Evolutionary conservation across 2,888 invertebrate genomes (phyloP).

Genomic region (Ornithoptera alexandrae): DNA sequence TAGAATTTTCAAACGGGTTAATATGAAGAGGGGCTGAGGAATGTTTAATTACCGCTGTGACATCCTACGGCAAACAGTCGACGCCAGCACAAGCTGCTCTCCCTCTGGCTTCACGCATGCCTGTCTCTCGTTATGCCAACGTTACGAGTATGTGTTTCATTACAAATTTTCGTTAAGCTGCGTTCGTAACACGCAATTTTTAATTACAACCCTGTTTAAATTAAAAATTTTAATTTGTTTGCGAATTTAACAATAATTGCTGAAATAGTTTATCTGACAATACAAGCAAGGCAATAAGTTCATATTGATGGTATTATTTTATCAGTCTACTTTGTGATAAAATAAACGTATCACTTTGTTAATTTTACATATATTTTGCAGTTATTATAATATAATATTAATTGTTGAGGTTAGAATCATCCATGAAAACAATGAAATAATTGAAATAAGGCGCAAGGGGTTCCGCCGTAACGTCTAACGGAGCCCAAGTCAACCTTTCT

Average conservation of each 20-base stretch:
- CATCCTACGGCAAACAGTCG: slow-evolving; percentile 51
- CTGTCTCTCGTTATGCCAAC: slow-evolving; percentile 31
- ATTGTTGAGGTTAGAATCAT: no score
- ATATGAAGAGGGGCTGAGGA: slow-evolving; percentile 62
- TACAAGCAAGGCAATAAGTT: no score
- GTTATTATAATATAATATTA: no score
- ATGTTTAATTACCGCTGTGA: slow-evolving; percentile 72
- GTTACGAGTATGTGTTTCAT: slow-evolving; percentile 28
- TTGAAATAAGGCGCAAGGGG: no score
- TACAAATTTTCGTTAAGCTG: slow-evolving; percentile 25
- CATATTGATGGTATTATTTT: no score
- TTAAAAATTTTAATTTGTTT: neutral
- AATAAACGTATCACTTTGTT: no score
- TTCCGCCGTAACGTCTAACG: no score
- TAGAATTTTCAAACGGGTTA: slow-evolving; percentile 71
- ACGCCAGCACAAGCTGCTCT: slow-evolving; percentile 42
- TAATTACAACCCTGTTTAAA: slow-evolving; percentile 4
- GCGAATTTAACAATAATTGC: neutral
- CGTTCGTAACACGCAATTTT: slow-evolving; percentile 17
- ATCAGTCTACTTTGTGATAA: no score
- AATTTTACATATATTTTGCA: no score
- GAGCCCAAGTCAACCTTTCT: no score
- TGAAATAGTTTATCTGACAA: no score
- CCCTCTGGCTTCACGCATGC: slow-evolving; percentile 34
- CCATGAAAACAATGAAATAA: no score